Percentiles rank a stretch among this genome's conserved stretches.
Evolutionary conservation across 2,113 vertebrate species (phyloP).

Genomic region (Indicator indicator): DNA sequence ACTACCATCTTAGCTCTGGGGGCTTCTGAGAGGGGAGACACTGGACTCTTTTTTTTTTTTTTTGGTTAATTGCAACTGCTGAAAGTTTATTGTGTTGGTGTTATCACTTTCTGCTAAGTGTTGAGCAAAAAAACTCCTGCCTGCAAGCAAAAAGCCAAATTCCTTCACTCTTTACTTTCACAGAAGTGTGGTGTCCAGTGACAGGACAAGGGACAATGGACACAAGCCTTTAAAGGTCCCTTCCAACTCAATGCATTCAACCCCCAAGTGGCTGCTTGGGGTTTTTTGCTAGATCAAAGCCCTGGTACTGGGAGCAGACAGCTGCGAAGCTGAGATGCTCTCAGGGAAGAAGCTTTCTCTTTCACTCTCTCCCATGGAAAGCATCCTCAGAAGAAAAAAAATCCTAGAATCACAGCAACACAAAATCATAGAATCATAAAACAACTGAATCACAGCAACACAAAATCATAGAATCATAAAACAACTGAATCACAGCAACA

Average conservation of each 20-base stretch:
- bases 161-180: no score
- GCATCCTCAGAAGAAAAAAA: neutral
- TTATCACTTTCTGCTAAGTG: constrained; percentile 21
- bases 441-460: no score
- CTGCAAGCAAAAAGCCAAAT: no score
- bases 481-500: no score
- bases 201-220: no score
- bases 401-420: no score
- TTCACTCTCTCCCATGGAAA: neutral
- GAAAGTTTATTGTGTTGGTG: constrained; percentile 38
- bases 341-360: neutral
- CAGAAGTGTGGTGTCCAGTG: no score
- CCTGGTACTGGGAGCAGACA: neutral
- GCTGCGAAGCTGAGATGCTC: neutral
- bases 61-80: neutral
- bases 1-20: constrained; percentile 10
- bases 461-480: no score
- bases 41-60: constrained; percentile 25
- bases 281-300: neutral
- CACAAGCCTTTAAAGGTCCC: no score
- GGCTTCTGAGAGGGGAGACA: constrained; percentile 14
- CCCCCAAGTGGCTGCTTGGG: neutral
- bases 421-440: no score
- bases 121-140: neutral
- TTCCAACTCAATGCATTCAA: no score